Percentiles rank a stretch among this genome's conserved stretches.
Evolutionary conservation across 2,888 invertebrate genomes (phyloP).

Genomic region (Zygaena filipendulae): DNA sequence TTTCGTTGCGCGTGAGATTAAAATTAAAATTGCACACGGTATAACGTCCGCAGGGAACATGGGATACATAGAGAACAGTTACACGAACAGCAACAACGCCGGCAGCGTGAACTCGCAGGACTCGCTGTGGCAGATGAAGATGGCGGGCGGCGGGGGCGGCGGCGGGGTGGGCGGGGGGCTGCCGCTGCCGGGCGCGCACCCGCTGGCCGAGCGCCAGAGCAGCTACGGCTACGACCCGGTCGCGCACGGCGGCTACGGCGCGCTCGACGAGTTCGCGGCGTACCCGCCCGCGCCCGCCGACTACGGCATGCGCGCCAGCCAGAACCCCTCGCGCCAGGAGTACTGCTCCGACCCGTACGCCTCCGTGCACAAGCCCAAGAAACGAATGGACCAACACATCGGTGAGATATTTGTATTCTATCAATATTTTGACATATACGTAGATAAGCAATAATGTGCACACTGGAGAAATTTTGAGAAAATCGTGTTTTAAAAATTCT

Average conservation of each 20-base stretch:
- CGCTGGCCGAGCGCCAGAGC: constrained; percentile 73
- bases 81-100: constrained; percentile 94
- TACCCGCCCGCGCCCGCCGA: constrained; percentile 81
- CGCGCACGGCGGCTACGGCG: constrained; percentile 84
- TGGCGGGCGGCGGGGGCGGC: constrained; percentile 80
- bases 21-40: too few relatives aligned
- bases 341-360: constrained; percentile 91
- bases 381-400: constrained; percentile 86
- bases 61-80: constrained; percentile 92
- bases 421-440: too few relatives aligned
- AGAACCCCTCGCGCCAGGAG: constrained; percentile 87
- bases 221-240: constrained; percentile 79
- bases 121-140: constrained; percentile 94
- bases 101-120: constrained; percentile 95
- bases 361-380: constrained; percentile 90
- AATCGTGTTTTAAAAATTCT: too few relatives aligned
- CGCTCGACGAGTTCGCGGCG: constrained; percentile 84
- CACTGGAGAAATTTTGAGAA: too few relatives aligned
- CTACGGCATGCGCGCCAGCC: constrained; percentile 75
- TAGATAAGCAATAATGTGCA: too few relatives aligned
- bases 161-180: constrained; percentile 77
- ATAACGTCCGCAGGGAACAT: constrained; percentile 86
- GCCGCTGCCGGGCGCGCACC: constrained; percentile 60
- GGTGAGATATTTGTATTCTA: too few relatives aligned
- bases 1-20: too few relatives aligned